Evolutionary conservation across 1,140 invertebrate species (phyloP), one percentile per base, ranked within the genome.

Genomic region (Halesus radiatus): DNA sequence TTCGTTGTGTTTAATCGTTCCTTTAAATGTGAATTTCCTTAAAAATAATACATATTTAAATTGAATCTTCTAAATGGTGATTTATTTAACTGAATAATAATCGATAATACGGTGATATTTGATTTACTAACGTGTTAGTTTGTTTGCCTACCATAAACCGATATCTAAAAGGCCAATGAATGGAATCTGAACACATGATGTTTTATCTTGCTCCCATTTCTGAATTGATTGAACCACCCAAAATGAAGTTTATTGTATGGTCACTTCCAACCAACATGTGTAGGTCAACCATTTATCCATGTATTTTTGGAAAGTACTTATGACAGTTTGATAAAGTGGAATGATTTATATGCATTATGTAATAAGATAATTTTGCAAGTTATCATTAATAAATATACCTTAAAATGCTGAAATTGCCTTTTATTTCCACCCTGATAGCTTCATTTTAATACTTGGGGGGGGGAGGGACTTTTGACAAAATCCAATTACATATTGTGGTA

Each of bases 321-420:
- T 53, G 54, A 78, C 60, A 23, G 26, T 53, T 32, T 56, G 13
- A 68, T 54, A 32, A 50, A 22, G 8, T 78, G 68, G 68, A 15
- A 52, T 16, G 8, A 72, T 52, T 72, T n/a, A 72, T 72, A 22
- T 72, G 23, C 13, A 32, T 66, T 66, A 37, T 78, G 77, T 72
- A 79, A 72, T 79, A 72, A 72, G 62, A 60, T 22, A 78, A 72
- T 78, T 72, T 68, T 54, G 64, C 50, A 70, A 56, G 22, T 58
- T 70, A 78, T 78, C 62, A 52, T 32, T 77, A 78, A 78, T 79
- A 79, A 79, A 79, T 72, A 79, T 79, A 79, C 77, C 64, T 79
- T 79, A 66, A 79, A 77, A 73, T 79, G 66, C 77, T 79, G 76
- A 50, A 64, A 56, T 58, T 16, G 32, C 29, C 18, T 72, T 62